These are phyloP conservation scores for Nowickia ferox DNA, from an alignment of 2,888 invertebrate species.

Conservation along the genomic window DNA sequence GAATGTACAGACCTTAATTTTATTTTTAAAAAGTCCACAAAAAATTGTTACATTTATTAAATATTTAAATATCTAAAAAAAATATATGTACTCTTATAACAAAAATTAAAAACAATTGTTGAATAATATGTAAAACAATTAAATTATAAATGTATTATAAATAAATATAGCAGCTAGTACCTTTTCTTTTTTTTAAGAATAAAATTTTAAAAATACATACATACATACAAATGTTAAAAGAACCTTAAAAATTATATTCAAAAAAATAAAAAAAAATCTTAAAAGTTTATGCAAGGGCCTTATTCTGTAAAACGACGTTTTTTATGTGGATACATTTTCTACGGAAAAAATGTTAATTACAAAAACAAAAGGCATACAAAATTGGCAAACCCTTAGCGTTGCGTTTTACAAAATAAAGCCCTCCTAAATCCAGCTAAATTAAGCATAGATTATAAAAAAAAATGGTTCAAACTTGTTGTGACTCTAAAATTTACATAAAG, in stretches of 20 bases:
- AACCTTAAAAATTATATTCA: slow-evolving; percentile 10
- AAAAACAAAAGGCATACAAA: too few species aligned
- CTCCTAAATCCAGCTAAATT: slow-evolving; percentile 10
- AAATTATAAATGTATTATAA: slow-evolving; percentile 52
- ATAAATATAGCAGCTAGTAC: slow-evolving; percentile 61
- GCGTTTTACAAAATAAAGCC: too few species aligned
- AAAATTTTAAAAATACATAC: slow-evolving; percentile 42
- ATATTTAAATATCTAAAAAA: slow-evolving; percentile 53
- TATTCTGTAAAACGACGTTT: too few species aligned
- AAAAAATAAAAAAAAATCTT: slow-evolving; percentile 9
- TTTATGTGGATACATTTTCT: not conserved
- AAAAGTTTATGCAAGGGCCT: not conserved
- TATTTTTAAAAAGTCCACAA: not conserved
- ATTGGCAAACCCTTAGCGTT: too few species aligned
- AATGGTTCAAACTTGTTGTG: slow-evolving; percentile 38
- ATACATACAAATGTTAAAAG: slow-evolving; percentile 12
- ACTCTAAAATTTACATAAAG: slow-evolving; percentile 19
- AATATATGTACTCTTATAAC: slow-evolving; percentile 26
- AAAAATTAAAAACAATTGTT: slow-evolving; percentile 54
- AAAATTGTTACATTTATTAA: slow-evolving; percentile 60
- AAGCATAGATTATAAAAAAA: slow-evolving; percentile 11
- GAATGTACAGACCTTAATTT: not conserved
- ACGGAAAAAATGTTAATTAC: too few species aligned
- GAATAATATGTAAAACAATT: slow-evolving; percentile 65
- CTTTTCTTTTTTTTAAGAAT: slow-evolving; percentile 68